phyloP scores from a whole-genome alignment of 1,140 invertebrate genomes.

The Saccostrea cuccullata region DNA sequence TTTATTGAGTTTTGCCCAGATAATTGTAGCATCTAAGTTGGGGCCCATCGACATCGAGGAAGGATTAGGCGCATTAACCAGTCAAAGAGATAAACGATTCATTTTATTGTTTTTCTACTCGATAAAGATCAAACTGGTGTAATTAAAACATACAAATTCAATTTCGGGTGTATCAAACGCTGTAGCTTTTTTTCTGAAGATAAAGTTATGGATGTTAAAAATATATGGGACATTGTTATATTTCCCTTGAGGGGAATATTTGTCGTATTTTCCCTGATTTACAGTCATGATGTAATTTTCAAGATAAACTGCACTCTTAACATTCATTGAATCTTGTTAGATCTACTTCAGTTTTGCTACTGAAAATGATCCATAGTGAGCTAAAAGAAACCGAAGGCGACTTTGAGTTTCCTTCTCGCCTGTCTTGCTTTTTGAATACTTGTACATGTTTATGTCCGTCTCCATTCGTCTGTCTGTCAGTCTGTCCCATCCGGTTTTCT shows the following conservation, averaged over 20 bases:
- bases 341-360: no score
- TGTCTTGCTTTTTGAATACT: no score
- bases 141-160: constrained; percentile 27
- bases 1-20: constrained; percentile 28
- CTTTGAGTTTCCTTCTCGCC: no score
- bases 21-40: background rate
- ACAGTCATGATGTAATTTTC: background rate
- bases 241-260: background rate
- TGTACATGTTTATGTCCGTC: no score
- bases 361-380: no score
- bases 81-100: constrained; percentile 1
- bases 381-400: no score
- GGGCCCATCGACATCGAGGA: background rate
- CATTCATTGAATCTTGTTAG: background rate
- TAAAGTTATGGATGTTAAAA: background rate
- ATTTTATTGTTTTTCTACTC: background rate
- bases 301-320: background rate
- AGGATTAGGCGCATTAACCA: constrained; percentile 7
- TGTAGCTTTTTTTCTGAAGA: background rate
- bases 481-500: no score
- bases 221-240: background rate
- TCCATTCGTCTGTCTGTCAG: no score
- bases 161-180: background rate
- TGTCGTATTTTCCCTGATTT: background rate
- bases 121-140: constrained; percentile 13